Evolutionary conservation across 2,888 invertebrate species (phyloP).

Genomic region (Cheilosia pagana): DNA sequence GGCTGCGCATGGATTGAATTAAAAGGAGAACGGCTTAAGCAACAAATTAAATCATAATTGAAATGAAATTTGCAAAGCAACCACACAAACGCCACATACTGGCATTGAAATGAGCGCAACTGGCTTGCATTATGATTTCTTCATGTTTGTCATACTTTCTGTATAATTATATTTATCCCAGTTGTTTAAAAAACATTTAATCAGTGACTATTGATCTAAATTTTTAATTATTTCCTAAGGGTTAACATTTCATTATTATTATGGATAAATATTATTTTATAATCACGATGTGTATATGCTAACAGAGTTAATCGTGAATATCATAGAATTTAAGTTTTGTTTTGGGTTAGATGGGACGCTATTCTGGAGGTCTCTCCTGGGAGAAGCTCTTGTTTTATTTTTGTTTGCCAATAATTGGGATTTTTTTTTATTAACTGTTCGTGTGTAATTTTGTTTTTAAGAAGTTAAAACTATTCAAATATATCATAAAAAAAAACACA

Average conservation of each 20-base stretch:
- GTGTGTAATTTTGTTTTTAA: slow-evolving; percentile 24
- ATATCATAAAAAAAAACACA: slow-evolving; percentile 17
- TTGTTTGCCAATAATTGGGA: slow-evolving; percentile 15
- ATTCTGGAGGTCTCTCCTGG: slow-evolving; percentile 21
- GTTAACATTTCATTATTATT: slow-evolving; percentile 5
- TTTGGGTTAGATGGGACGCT: neutral
- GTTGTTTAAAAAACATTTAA: slow-evolving; percentile 7
- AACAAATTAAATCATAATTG: slow-evolving; percentile 17
- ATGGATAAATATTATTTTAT: slow-evolving; percentile 11
- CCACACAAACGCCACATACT: neutral
- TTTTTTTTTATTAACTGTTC: slow-evolving; percentile 25
- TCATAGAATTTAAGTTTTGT: neutral
- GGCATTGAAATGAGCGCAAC: neutral
- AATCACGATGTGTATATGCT: slow-evolving; percentile 19
- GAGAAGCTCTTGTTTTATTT: slow-evolving; percentile 11
- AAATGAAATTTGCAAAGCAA: slow-evolving; percentile 5
- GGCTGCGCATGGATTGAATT: slow-evolving; percentile 3
- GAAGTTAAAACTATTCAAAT: slow-evolving; percentile 25
- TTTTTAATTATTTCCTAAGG: slow-evolving; percentile 10
- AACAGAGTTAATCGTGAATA: slow-evolving; percentile 17
- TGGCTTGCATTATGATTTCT: slow-evolving; percentile 25
- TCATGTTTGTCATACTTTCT: slow-evolving; percentile 4
- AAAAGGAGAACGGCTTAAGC: slow-evolving; percentile 1
- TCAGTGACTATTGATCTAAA: slow-evolving; percentile 15
- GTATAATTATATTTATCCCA: slow-evolving; percentile 24